phyloP scores from a whole-genome alignment of 1,140 invertebrate genomes.

The Hylaeus anthracinus region DNA sequence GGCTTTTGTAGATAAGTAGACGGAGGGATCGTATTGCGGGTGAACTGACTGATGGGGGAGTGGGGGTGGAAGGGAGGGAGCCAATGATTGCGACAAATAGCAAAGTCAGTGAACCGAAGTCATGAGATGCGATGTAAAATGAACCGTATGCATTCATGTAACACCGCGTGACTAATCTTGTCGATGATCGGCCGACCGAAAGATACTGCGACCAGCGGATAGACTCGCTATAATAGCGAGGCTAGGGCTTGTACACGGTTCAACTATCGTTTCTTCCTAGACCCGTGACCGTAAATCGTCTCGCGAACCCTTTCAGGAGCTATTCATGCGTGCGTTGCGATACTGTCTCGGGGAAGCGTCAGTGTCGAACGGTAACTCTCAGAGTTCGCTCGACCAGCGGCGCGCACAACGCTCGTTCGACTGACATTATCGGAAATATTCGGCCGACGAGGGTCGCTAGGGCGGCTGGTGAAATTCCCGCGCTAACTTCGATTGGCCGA shows the following conservation, averaged over 20 bases:
- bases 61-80: not conserved
- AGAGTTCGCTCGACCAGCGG: not conserved
- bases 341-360: not conserved
- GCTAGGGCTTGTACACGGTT: not conserved
- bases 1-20: not conserved
- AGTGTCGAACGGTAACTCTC: not conserved
- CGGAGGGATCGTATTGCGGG: not conserved
- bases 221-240: not conserved
- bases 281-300: not conserved
- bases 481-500: conserved; percentile 15
- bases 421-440: conserved; percentile 11
- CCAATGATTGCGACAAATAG: not conserved
- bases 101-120: too few species aligned
- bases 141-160: not conserved
- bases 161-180: not conserved
- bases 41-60: not conserved
- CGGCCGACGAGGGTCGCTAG: not conserved
- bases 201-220: not conserved
- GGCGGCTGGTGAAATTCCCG: not conserved
- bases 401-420: not conserved
- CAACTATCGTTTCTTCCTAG: not conserved
- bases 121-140: too few species aligned
- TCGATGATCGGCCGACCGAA: not conserved
- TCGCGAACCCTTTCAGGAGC: not conserved
- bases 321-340: not conserved